Evolutionary conservation across 2,113 vertebrate genomes (phyloP).

Genomic region (Oriolus oriolus): DNA sequence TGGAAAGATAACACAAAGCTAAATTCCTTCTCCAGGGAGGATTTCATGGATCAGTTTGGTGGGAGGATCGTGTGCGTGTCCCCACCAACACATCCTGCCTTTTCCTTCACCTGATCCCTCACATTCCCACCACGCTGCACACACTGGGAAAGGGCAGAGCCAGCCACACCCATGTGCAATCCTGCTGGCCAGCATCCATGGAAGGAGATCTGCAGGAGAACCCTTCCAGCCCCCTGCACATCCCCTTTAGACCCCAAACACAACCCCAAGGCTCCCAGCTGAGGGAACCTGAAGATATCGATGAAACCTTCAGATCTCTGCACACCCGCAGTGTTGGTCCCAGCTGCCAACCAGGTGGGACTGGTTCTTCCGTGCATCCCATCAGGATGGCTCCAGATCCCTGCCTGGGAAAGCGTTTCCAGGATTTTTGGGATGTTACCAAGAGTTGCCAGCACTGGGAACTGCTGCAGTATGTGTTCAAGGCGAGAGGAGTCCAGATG

Average conservation of each 20-base stretch:
- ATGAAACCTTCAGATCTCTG: background rate
- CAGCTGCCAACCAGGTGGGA: background rate
- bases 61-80: rapidly evolving
- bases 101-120: background rate
- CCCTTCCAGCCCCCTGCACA: background rate
- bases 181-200: background rate
- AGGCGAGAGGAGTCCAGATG: background rate
- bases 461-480: background rate
- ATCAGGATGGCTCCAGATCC: background rate
- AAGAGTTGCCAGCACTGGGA: background rate
- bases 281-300: background rate
- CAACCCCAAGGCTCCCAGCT: background rate
- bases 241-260: background rate
- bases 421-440: background rate
- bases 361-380: background rate
- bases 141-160: background rate
- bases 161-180: background rate
- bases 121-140: rapidly evolving
- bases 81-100: background rate
- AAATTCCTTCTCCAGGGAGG: background rate
- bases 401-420: background rate
- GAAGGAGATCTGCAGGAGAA: background rate
- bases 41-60: background rate
- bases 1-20: background rate
- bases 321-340: background rate